A percentile compares a stretch with the other conserved stretches of the same genome.
phyloP scores from a whole-genome alignment of 2,113 vertebrate species.

The Thryonomys swinderianus region DNA sequence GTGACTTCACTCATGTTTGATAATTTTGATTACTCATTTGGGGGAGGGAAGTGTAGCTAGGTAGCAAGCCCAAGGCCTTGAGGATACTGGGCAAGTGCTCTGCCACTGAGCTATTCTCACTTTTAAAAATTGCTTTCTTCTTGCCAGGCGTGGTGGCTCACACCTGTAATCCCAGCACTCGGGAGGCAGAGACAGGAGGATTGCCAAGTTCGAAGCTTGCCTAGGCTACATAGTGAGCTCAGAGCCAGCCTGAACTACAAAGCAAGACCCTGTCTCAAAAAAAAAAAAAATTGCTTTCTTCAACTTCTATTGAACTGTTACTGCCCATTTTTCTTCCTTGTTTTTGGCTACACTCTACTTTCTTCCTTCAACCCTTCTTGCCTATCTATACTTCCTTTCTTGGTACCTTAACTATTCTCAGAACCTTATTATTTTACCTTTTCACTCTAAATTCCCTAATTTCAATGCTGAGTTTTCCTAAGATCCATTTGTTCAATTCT shows the following conservation, averaged over 20 bases:
- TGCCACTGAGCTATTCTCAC: background rate
- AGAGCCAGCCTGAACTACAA: too few relatives aligned
- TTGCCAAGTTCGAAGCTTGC: too few relatives aligned
- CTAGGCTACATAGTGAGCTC: too few relatives aligned
- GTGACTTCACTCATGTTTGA: slow-evolving; percentile 1
- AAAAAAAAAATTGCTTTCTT: slow-evolving; percentile 27
- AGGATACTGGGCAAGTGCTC: background rate
- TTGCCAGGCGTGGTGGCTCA: too few relatives aligned
- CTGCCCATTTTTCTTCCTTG: background rate
- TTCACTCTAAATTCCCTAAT: slow-evolving; percentile 15
- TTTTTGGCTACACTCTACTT: slow-evolving; percentile 5
- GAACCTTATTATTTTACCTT: background rate
- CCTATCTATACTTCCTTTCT: slow-evolving; percentile 1
- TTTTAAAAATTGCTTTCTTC: slow-evolving; percentile 44
- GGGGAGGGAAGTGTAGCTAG: too few relatives aligned
- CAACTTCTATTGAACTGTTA: background rate
- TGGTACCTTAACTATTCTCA: slow-evolving; percentile 12
- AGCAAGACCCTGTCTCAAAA: too few relatives aligned
- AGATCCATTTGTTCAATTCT: slow-evolving; percentile 7
- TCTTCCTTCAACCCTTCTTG: slow-evolving; percentile 30
- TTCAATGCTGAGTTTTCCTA: slow-evolving; percentile 26
- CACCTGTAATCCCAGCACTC: too few relatives aligned
- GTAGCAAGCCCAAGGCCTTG: background rate
- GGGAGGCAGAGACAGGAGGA: too few relatives aligned
- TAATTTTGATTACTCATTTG: background rate